Evolutionary conservation across 2,113 vertebrate genomes (phyloP), one percentile per base, ranked within the genome.

Genomic region (Riparia riparia): DNA sequence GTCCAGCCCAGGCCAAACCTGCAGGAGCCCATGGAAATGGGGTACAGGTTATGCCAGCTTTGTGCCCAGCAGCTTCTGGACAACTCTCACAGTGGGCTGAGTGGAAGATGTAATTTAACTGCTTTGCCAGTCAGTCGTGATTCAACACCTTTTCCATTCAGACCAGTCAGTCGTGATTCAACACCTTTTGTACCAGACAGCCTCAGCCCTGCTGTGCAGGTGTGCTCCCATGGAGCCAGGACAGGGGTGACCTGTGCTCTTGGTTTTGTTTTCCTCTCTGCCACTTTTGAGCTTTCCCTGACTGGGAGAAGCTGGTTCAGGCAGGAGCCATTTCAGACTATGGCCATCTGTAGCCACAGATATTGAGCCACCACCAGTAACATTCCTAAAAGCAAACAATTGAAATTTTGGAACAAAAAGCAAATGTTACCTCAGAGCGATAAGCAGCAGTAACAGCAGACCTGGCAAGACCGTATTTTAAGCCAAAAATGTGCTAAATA

Each of bases 391-490:
- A 90, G 64, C 68, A 92, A 96, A 86, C 71, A 90, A 47, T 7
- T 71, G 80, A 74, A 92, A 88, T 61, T 80, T 61, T 65, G 72
- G 92, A 89, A 93, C 25, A 54, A 79, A 86, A 91, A 81, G 70
- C 54, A 69, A 78, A 86, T 53, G 32, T 79, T 81, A 90, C 82
- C 25, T 72, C 69, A 61, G 49, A 84, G 37, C 0, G 45, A 89
- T 90, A 87, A 90, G 64, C 17, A 84, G 60, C 64, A 90, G 16
- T 51, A 71, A 76, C 12, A 90, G 29, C 60, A 88, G 51, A 44
- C 10, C 10, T 44, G 78, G 45, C 45, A 87, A 89, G 91, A 68
- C 39, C 66, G 24, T 45, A 41, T 87, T 82, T 82, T 72, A 85
- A 93, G 54, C 31, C 12, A 66, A 56, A 94, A 92, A 50, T 66